Evolutionary conservation across 2,113 vertebrate genomes (phyloP).

Genomic region (Chionomys nivalis): DNA sequence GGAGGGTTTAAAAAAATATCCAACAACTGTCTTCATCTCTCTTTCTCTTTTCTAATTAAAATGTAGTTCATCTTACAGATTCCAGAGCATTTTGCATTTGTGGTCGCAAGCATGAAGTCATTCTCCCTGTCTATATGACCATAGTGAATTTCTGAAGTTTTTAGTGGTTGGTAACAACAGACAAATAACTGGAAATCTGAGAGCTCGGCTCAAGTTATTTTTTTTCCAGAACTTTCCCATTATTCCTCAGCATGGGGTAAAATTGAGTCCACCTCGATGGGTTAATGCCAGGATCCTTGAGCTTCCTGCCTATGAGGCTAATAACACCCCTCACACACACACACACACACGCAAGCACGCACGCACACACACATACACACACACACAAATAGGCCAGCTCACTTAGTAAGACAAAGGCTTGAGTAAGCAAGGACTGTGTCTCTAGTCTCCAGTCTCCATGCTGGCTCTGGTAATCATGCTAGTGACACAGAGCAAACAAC

Average conservation of each 20-base stretch:
- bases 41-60: slow-evolving; percentile 83
- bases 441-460: neutral
- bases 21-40: slow-evolving; percentile 81
- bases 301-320: neutral
- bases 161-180: slow-evolving; percentile 86
- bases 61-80: slow-evolving; percentile 82
- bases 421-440: too few species aligned
- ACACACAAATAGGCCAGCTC: neutral
- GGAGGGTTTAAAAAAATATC: slow-evolving; percentile 78
- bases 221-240: slow-evolving; percentile 76
- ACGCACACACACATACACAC: neutral
- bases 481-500: neutral
- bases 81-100: slow-evolving; percentile 85
- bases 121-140: slow-evolving; percentile 85
- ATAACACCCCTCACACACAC: too few species aligned
- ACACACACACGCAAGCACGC: too few species aligned
- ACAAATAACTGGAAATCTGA: slow-evolving; percentile 85
- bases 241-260: slow-evolving; percentile 73
- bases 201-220: slow-evolving; percentile 73
- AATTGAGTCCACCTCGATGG: slow-evolving; percentile 66
- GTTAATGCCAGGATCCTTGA: slow-evolving; percentile 44
- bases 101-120: slow-evolving; percentile 85
- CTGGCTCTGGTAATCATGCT: neutral
- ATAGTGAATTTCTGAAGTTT: slow-evolving; percentile 77
- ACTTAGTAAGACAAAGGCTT: neutral